Evolutionary conservation across 2,888 invertebrate genomes (phyloP), one percentile per base, ranked within the genome.

Genomic region (Blera fallax): DNA sequence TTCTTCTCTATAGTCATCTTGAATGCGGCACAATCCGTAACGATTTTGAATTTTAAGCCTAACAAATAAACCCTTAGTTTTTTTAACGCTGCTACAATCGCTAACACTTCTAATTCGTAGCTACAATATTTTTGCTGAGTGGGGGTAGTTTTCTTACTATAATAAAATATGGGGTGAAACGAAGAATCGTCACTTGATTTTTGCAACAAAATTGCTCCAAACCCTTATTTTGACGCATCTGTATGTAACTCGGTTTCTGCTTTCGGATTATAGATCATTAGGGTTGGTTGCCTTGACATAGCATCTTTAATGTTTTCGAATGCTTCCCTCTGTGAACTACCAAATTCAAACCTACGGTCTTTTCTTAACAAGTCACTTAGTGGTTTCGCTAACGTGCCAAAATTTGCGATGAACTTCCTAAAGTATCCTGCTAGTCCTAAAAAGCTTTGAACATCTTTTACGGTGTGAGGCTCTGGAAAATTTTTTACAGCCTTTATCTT

Each of bases 161-260:
- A n/a, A 4, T 24, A 24, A 24, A 3, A 24, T 3, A 24, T 4
- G 4, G 24, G 24, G 24, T 24, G 24, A 24, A 24, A 24, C 2
- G 90, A 2, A 8, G 3, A 6, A 5, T 32, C 32, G 7, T 32
- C 32, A 7, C 32, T 8, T 32, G 32, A 32, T 5, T 8, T 32
- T 5, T 87, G 87, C 43, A 87, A 7, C 3, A 87, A 10, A 1
- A 82, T 73, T n/a, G 73, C 83, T 8, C 80, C 87, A 43, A 81
- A 81, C 0, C 80, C 87, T 7, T 14, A 37, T 8, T 34, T 29
- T 5, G 10, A 14, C 7, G 54, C 54, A 7, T 32, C 54, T 5
- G 54, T 54, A 16, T 54, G 54, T 7, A 32, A 8, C 29, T 54
- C 54, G 7, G 54, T 54, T 32, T 16, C 7, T 11, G 37, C 11